A percentile compares a stretch with the other conserved stretches of the same genome.
These are phyloP conservation scores for Odobenus rosmarus DNA, from an alignment of 2,113 vertebrate genomes.

Conservation along the genomic window DNA sequence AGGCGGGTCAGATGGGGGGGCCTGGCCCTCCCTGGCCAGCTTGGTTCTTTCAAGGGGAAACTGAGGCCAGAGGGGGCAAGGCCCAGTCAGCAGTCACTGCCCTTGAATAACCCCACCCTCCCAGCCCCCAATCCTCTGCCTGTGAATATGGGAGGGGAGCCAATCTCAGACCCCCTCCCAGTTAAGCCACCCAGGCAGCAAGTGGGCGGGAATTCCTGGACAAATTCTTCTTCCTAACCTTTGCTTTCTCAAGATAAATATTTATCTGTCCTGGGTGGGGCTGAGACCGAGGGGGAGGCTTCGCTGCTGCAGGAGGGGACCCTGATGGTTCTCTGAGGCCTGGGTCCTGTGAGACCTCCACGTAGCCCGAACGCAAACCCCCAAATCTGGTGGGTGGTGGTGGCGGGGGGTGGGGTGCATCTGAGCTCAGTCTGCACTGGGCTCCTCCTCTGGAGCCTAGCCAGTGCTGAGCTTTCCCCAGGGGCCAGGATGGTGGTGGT, in stretches of 20 bases:
- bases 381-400: background rate
- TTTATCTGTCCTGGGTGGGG: conserved; percentile 77
- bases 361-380: background rate
- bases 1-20: conserved; percentile 69
- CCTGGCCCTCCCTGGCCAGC: conserved; percentile 55
- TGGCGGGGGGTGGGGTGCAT: background rate
- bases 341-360: background rate
- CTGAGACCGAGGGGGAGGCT: background rate
- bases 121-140: background rate
- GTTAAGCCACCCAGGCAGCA: background rate
- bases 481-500: conserved; percentile 36
- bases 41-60: conserved; percentile 54
- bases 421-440: background rate
- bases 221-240: conserved; percentile 74
- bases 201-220: conserved; percentile 72
- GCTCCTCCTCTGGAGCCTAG: background rate
- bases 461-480: conserved; percentile 55
- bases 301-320: background rate
- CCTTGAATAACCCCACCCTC: background rate
- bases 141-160: background rate
- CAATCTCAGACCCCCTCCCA: background rate
- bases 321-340: background rate
- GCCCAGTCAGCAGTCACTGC: background rate
- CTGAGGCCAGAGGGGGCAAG: conserved; percentile 59
- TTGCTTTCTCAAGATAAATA: conserved; percentile 83